Evolutionary conservation across 1,140 invertebrate genomes (phyloP).

Genomic region (Oreohelix idahoensis): DNA sequence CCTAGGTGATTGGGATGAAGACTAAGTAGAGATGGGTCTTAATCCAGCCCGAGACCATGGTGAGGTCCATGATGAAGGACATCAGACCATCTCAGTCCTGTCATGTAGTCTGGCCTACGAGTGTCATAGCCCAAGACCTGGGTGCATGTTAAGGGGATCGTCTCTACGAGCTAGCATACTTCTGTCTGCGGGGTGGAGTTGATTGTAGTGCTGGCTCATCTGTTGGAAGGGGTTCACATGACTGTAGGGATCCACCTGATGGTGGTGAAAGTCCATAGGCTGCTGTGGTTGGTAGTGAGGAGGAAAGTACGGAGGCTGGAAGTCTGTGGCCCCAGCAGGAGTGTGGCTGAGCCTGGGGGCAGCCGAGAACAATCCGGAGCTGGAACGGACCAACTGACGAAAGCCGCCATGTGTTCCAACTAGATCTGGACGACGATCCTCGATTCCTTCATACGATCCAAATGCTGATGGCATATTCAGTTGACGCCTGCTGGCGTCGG

Average conservation of each 20-base stretch:
- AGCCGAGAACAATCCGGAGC: slow-evolving; percentile 75
- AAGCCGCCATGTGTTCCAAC: slow-evolving; percentile 78
- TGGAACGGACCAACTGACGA: slow-evolving; percentile 79
- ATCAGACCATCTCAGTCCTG: slow-evolving; percentile 77
- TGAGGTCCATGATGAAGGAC: slow-evolving; percentile 76
- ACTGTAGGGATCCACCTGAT: slow-evolving; percentile 70
- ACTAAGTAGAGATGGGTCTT: slow-evolving; percentile 73
- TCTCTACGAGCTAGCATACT: slow-evolving; percentile 72
- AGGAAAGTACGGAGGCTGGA: slow-evolving; percentile 95
- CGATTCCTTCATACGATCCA: no score
- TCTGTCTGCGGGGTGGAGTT: slow-evolving; percentile 73
- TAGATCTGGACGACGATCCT: slow-evolving; percentile 78
- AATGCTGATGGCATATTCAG: no score
- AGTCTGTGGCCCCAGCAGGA: slow-evolving; percentile 79
- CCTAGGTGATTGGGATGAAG: slow-evolving; percentile 72
- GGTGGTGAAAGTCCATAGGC: slow-evolving; percentile 78
- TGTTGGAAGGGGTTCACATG: slow-evolving; percentile 61
- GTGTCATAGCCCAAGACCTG: slow-evolving; percentile 64
- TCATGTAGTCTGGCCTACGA: slow-evolving; percentile 63
- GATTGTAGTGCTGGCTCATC: slow-evolving; percentile 76
- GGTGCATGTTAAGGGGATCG: slow-evolving; percentile 69
- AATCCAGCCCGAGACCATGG: slow-evolving; percentile 75
- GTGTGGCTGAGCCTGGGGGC: slow-evolving; percentile 77
- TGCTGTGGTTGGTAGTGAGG: slow-evolving; percentile 83
- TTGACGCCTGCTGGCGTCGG: no score